Evolutionary conservation across 2,888 invertebrate genomes (phyloP), one percentile per base, ranked within the genome.

Genomic region (Macroteleia sp.): DNA sequence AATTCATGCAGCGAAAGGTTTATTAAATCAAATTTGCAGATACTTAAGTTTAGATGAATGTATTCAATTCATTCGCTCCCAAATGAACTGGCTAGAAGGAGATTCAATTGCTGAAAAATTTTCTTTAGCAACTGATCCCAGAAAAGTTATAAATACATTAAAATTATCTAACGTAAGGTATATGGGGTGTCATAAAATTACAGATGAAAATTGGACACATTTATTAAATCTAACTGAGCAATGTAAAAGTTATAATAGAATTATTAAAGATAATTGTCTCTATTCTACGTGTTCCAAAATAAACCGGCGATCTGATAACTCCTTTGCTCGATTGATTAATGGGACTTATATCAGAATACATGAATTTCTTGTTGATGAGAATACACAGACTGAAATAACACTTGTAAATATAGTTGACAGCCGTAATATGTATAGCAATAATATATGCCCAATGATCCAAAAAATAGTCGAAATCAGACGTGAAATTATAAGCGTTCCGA

Each of bases 1-100:
- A 16, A 50, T 75, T 17, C 59, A 79, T 14, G 41, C 59, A 46
- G 74, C 75, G 1, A 77, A 77, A 46, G 76, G 77, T n/a, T 48
- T 73, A 16, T 14, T 28, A 5, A 39, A 56, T 28, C 71, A 71
- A 48, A 56, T 71, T 12, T 44, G 22, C 36, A 34, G 62, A 9
- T 42, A 9, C 20, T n/a, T 71, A 8, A 32, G 28, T 14, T 6
- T 44, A 1, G 20, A 46, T 14, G 16, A 71, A 25, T 54, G 54
- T 56, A 41, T 64, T 3, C 6, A 64, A 9, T 62, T 19, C 10
- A 64, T 64, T 10, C 17, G 20, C 14, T 30, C 14, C 16, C 25
- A 57, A 69, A 48, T 69, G 20, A 39, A 57, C 6, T 44, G 42
- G 20, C 12, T 36, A 0, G 25, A 46, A 36, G 61, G 25, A 16